Percentiles rank a stretch among this genome's conserved stretches.
These are phyloP conservation scores for Seira ritae DNA, from an alignment of 2,888 invertebrate genomes.

Conservation along the genomic window DNA sequence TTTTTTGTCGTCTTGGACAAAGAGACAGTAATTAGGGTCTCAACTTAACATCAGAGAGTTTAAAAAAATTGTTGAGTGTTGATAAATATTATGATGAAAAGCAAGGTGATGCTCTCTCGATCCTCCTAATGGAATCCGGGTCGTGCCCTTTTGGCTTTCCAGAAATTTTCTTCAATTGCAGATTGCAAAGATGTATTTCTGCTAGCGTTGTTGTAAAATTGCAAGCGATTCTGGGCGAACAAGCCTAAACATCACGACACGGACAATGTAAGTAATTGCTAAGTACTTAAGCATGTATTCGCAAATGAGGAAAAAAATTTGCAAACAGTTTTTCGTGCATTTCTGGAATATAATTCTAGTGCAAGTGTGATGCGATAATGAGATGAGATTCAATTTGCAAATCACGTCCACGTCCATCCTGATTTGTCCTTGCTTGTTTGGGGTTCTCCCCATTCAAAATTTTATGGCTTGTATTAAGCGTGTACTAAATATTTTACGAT, in stretches of 20 bases:
- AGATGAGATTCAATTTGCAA: conserved; percentile 14
- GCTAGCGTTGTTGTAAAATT: too few species aligned
- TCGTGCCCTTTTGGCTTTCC: neutral
- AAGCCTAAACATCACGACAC: too few species aligned
- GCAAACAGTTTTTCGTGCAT: too few species aligned
- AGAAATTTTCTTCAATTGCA: neutral
- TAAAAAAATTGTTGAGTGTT: neutral
- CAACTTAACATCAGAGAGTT: neutral
- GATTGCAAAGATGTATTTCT: neutral
- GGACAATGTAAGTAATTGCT: too few species aligned
- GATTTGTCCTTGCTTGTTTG: neutral
- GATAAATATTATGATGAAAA: neutral
- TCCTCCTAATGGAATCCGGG: neutral
- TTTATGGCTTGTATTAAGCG: neutral
- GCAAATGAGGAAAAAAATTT: too few species aligned
- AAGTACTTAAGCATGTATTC: too few species aligned
- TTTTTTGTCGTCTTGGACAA: neutral
- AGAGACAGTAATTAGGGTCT: neutral
- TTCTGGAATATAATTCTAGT: too few species aligned
- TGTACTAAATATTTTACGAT: conserved; percentile 24
- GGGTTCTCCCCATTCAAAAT: neutral
- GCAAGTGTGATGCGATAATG: conserved; percentile 1
- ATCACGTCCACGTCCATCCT: neutral
- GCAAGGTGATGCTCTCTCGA: neutral
- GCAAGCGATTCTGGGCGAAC: too few species aligned